A percentile compares a stretch with the other conserved stretches of the same genome.
Evolutionary conservation across 1,140 invertebrate species (phyloP).

Genomic region (Neuroterus valhalla): DNA sequence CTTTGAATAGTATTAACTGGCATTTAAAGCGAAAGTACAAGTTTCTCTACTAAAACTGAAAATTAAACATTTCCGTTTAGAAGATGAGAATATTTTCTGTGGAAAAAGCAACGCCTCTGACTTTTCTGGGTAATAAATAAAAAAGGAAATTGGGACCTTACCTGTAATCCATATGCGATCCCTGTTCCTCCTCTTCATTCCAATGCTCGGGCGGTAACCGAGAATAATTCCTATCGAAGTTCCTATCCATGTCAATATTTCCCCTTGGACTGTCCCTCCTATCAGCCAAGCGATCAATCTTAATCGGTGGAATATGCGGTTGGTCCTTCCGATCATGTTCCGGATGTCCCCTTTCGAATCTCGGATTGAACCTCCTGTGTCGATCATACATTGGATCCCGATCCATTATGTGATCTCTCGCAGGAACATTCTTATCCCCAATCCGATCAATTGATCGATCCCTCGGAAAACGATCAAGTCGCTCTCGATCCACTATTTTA

Average conservation of each 20-base stretch:
- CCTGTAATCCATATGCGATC: constrained; percentile 60
- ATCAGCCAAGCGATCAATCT: constrained; percentile 61
- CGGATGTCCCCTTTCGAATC: constrained; percentile 60
- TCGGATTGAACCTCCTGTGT: constrained; percentile 61
- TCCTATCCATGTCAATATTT: constrained; percentile 62
- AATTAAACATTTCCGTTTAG: constrained; percentile 41
- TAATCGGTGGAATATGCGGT: constrained; percentile 54
- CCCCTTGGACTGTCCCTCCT: constrained; percentile 63
- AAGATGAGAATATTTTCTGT: neutral
- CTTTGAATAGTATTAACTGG: no score
- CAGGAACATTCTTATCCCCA: constrained; percentile 56
- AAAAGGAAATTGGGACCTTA: constrained; percentile 47
- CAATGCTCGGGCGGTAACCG: constrained; percentile 66
- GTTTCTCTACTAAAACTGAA: no score
- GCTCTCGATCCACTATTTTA: constrained; percentile 61
- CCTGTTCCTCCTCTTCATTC: constrained; percentile 68
- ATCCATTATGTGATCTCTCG: constrained; percentile 45
- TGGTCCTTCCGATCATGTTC: constrained; percentile 64
- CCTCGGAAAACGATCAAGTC: constrained; percentile 60
- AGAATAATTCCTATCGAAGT: constrained; percentile 66
- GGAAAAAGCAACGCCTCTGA: constrained; percentile 48
- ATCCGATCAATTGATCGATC: constrained; percentile 65
- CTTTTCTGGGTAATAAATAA: no score
- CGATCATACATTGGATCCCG: constrained; percentile 61
- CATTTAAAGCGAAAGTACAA: no score